phyloP scores from a whole-genome alignment of 2,888 invertebrate genomes.

The Acronicta alni region DNA sequence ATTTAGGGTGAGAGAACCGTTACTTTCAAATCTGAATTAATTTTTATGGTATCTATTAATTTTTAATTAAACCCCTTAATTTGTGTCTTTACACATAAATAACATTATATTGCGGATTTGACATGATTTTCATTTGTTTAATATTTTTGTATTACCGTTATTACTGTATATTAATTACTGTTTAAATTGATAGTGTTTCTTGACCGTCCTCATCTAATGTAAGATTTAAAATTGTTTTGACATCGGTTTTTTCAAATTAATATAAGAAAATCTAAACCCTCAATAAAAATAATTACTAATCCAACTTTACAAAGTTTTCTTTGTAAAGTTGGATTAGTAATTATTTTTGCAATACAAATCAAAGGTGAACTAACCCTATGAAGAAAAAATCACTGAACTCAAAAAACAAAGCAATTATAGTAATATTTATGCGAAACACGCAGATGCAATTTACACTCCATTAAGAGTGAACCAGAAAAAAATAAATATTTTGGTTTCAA shows the following conservation, averaged over 20 bases:
- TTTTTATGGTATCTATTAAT: conserved; percentile 33
- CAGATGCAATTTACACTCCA: conserved; percentile 54
- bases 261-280: no score
- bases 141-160: conserved; percentile 22
- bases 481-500: conserved; percentile 45
- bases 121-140: conserved; percentile 13
- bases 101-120: conserved; percentile 23
- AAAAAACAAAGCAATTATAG: conserved; percentile 54
- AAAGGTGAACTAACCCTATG: conserved; percentile 40
- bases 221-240: no score
- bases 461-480: conserved; percentile 45
- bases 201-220: no score
- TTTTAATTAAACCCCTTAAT: conserved; percentile 47
- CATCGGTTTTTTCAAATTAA: no score
- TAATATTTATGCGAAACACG: conserved; percentile 48
- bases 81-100: conserved; percentile 24
- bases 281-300: not conserved
- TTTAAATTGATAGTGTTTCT: no score
- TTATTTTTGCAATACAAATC: conserved; percentile 30
- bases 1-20: conserved; percentile 48
- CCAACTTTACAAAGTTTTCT: no score
- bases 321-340: no score
- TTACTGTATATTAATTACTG: not conserved
- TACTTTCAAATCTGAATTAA: conserved; percentile 29
- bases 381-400: conserved; percentile 24